Evolutionary conservation across 2,888 invertebrate genomes (phyloP).

Genomic region (Xanthia togata): DNA sequence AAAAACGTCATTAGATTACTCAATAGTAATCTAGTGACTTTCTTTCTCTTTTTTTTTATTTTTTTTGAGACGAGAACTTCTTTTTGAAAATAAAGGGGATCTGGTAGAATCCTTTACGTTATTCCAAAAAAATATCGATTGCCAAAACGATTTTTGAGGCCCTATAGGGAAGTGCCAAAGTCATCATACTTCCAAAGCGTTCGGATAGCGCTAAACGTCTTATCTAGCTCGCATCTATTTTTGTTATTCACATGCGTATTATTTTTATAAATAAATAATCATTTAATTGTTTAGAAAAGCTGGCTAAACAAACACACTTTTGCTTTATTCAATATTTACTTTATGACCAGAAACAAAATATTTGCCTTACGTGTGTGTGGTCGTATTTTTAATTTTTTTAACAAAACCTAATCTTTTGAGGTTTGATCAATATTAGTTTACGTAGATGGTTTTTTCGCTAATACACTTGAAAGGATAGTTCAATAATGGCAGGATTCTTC

Average conservation of each 20-base stretch:
- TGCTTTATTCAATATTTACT: not conserved
- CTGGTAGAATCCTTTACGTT: not conserved
- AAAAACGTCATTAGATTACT: not conserved
- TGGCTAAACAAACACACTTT: not conserved
- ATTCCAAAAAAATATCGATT: not conserved
- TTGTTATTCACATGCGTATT: not conserved
- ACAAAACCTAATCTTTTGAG: not conserved
- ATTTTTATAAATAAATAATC: not conserved
- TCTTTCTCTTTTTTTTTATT: too few relatives aligned
- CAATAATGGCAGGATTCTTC: too few relatives aligned
- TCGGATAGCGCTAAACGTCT: not conserved
- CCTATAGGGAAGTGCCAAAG: not conserved
- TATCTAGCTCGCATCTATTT: too few relatives aligned
- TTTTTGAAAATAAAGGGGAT: not conserved
- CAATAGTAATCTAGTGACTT: too few relatives aligned
- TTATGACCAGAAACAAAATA: not conserved
- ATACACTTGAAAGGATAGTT: not conserved
- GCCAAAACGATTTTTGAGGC: not conserved
- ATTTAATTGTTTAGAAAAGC: not conserved
- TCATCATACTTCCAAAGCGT: not conserved
- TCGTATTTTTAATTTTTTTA: slow-evolving; percentile 1
- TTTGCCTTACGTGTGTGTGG: slow-evolving; percentile 35
- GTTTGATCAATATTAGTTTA: slow-evolving; percentile 38
- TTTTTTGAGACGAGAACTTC: not conserved
- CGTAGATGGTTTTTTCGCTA: not conserved